These are phyloP conservation scores for Agapostemon virescens DNA, from an alignment of 2,888 invertebrate species.

Conservation along the genomic window DNA sequence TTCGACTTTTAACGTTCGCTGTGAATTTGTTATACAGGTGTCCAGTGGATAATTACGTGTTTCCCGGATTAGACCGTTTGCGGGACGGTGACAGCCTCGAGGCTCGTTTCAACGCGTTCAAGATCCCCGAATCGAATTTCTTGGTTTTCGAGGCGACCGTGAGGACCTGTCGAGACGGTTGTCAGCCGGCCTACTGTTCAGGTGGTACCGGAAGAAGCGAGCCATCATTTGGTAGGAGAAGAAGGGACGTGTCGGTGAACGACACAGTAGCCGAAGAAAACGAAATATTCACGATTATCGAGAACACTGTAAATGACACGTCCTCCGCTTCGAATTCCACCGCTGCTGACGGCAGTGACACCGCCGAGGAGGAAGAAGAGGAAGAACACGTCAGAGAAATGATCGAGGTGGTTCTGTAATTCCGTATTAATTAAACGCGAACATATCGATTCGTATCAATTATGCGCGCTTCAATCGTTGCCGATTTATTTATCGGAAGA, in stretches of 20 bases:
- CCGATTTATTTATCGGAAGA: not conserved
- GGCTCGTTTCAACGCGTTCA: conserved; percentile 95
- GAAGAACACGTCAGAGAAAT: conserved; percentile 92
- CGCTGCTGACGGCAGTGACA: conserved; percentile 58
- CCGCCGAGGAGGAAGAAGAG: conserved; percentile 80
- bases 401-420: conserved; percentile 86
- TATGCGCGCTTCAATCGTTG: not conserved
- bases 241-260: conserved; percentile 81
- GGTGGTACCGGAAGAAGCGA: conserved; percentile 90
- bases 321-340: conserved; percentile 52
- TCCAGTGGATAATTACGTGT: conserved; percentile 94
- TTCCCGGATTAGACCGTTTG: conserved; percentile 93
- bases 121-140: conserved; percentile 96
- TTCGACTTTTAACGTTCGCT: not conserved
- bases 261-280: conserved; percentile 61
- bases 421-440: not conserved
- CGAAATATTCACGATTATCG: conserved; percentile 76
- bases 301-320: conserved; percentile 46
- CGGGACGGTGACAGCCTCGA: conserved; percentile 93
- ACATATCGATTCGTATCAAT: no score
- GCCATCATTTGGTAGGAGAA: conserved; percentile 89
- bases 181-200: conserved; percentile 93
- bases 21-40: conserved; percentile 83
- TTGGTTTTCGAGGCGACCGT: conserved; percentile 96
- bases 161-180: conserved; percentile 92